phyloP scores from a whole-genome alignment of 1,140 invertebrate genomes.

The Mercenaria mercenaria region DNA sequence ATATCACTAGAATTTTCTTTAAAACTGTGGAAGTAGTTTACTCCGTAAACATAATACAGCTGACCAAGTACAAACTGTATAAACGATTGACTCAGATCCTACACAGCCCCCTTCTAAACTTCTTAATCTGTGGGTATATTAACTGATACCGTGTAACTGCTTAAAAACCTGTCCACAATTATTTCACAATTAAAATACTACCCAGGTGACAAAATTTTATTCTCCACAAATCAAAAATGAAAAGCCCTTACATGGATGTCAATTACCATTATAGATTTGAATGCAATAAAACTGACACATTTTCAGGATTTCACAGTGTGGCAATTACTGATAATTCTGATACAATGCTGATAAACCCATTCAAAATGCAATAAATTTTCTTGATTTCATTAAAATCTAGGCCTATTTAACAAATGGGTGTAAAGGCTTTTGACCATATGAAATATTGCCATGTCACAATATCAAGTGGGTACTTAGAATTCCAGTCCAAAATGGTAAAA shows the following conservation, averaged over 20 bases:
- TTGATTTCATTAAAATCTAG: not conserved
- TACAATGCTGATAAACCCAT: not conserved
- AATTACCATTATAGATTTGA: conserved; percentile 28
- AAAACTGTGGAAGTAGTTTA: no score
- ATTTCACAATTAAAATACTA: no score
- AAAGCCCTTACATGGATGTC: not conserved
- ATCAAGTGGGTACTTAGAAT: not conserved
- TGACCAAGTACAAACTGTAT: no score
- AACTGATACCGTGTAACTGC: no score
- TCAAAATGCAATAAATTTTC: not conserved
- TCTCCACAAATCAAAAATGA: not conserved
- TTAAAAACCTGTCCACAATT: no score
- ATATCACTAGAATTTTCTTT: no score
- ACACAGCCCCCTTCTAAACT: no score
- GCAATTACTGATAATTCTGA: conserved; percentile 19
- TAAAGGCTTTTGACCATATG: not conserved
- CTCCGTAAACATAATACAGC: no score
- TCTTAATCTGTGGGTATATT: no score
- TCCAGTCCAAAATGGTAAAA: not conserved
- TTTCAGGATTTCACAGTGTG: not conserved
- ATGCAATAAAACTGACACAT: conserved; percentile 14
- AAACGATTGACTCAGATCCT: no score
- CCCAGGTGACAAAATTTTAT: not conserved
- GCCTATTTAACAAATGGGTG: not conserved
- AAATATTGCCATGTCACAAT: not conserved